Percentiles rank a stretch among this genome's conserved stretches.
phyloP scores from a whole-genome alignment of 2,888 invertebrate species.

The Epirrhoe tristata region DNA sequence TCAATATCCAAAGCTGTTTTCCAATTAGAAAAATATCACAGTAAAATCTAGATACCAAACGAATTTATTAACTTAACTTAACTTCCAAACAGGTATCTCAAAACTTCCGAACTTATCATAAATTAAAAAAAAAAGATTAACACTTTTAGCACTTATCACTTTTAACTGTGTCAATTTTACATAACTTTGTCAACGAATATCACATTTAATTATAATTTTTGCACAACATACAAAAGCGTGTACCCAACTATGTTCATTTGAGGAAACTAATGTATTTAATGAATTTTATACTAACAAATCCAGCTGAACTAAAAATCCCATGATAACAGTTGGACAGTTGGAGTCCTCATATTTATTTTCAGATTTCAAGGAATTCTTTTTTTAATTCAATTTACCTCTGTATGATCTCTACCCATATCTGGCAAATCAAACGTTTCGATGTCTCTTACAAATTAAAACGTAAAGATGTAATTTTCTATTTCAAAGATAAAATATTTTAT shows the following conservation, averaged over 20 bases:
- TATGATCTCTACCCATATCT: too few relatives aligned
- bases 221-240: conserved; percentile 42
- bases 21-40: background rate
- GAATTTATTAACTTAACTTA: background rate
- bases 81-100: background rate
- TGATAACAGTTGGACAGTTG: background rate
- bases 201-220: conserved; percentile 29
- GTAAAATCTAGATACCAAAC: background rate
- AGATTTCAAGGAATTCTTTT: background rate
- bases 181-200: conserved; percentile 14
- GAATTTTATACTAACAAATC: background rate
- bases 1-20: background rate
- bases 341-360: background rate
- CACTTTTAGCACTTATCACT: background rate
- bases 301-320: background rate
- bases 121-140: background rate
- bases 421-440: too few relatives aligned
- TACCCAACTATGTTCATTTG: conserved; percentile 36
- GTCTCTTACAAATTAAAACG: too few relatives aligned
- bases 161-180: conserved; percentile 4
- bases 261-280: conserved; percentile 56
- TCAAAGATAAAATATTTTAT: too few relatives aligned
- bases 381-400: background rate
- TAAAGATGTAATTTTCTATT: too few relatives aligned
- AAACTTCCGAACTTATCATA: background rate